phyloP scores from a whole-genome alignment of 2,113 vertebrate species.

The Sterrhoptilus dennistouni region DNA sequence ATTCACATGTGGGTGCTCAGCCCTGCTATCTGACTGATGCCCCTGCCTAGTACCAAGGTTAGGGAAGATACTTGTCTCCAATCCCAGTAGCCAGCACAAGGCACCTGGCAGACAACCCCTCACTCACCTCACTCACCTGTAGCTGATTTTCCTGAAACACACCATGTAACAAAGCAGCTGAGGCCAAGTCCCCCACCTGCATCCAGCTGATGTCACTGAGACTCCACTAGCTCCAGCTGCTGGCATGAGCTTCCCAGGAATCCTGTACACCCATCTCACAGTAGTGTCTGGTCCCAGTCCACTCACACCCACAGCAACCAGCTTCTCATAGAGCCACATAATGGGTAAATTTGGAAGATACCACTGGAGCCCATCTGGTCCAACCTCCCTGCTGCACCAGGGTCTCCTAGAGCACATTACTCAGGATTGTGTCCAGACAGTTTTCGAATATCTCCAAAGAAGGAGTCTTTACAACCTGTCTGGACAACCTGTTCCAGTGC shows the following conservation, averaged over 20 bases:
- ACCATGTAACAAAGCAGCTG: accelerated
- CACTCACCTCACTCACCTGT: accelerated
- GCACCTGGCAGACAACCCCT: not conserved
- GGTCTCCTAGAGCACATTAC: not conserved
- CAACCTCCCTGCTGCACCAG: not conserved
- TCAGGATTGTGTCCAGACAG: not conserved
- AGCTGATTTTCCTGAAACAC: not conserved
- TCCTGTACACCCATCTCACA: not conserved
- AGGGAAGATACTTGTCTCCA: not conserved
- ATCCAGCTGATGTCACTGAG: not conserved
- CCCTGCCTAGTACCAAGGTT: not conserved
- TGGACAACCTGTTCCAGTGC: not conserved
- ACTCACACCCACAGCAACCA: accelerated
- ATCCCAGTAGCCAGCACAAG: not conserved
- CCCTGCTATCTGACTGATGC: accelerated
- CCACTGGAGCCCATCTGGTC: not conserved
- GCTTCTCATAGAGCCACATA: not conserved
- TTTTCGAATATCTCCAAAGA: not conserved
- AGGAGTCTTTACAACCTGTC: not conserved
- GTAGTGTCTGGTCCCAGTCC: not conserved
- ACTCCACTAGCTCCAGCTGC: not conserved
- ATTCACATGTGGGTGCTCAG: not conserved
- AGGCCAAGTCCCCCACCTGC: accelerated
- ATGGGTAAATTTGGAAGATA: not conserved
- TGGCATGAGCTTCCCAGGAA: not conserved